These are phyloP conservation scores for Thymallus thymallus DNA, from an alignment of 2,113 vertebrate genomes.

Conservation along the genomic window DNA sequence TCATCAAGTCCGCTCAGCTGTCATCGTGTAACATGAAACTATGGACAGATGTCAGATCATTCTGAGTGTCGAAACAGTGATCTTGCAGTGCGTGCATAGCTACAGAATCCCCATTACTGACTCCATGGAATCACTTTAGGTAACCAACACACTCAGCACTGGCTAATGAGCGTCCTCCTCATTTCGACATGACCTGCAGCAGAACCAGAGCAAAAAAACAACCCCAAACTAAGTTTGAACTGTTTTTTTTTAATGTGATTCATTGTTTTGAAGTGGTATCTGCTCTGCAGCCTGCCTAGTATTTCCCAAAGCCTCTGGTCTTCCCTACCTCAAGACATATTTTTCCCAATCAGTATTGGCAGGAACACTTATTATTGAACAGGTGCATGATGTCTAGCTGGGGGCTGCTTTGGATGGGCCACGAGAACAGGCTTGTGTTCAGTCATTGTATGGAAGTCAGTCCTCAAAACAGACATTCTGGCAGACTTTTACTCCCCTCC, in stretches of 20 bases:
- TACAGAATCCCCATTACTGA: slow-evolving; percentile 11
- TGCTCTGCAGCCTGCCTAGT: no score
- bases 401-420: neutral
- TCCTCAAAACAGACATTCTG: slow-evolving; percentile 4
- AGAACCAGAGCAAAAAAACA: neutral
- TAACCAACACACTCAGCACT: neutral
- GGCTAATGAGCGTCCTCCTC: no score
- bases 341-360: no score
- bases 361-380: neutral
- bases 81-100: slow-evolving; percentile 16
- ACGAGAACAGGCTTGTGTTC: neutral
- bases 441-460: neutral
- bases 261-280: no score
- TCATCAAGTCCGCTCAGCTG: slow-evolving; percentile 18
- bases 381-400: neutral
- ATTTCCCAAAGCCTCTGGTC: no score
- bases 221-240: no score
- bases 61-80: slow-evolving; percentile 24
- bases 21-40: slow-evolving; percentile 36
- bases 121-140: neutral
- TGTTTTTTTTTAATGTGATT: no score
- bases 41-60: slow-evolving; percentile 27
- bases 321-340: no score
- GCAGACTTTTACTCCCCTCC: slow-evolving; percentile 7
- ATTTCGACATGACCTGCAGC: slow-evolving; percentile 10